These are phyloP conservation scores for Sphaerophoria rueppellii DNA, from an alignment of 2,888 invertebrate species.

Conservation along the genomic window DNA sequence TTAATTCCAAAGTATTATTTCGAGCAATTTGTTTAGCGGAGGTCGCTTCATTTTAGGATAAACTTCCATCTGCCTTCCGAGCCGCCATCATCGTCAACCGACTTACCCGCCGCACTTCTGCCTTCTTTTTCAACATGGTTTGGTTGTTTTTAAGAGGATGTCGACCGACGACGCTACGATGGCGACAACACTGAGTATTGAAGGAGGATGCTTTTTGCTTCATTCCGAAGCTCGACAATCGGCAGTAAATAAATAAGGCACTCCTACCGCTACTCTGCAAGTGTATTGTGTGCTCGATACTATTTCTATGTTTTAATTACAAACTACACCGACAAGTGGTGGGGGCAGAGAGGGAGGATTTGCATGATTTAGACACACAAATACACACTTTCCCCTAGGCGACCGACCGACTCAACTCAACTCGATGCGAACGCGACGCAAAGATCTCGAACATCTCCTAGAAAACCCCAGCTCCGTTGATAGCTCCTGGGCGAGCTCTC, in stretches of 20 bases:
- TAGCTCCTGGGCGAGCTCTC: constrained; percentile 2
- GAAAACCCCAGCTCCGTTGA: neutral
- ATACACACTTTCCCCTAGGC: constrained; percentile 5
- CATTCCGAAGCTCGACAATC: constrained; percentile 16
- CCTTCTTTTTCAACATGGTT: constrained; percentile 39
- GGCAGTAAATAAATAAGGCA: constrained; percentile 64
- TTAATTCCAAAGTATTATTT: constrained; percentile 74
- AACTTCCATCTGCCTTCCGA: constrained; percentile 60
- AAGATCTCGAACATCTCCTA: constrained; percentile 28
- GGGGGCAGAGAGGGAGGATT: constrained; percentile 5
- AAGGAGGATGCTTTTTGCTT: constrained; percentile 37
- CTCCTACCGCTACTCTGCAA: constrained; percentile 19
- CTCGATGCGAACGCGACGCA: constrained; percentile 25
- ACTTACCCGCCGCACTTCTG: neutral
- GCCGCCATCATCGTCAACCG: constrained; percentile 7
- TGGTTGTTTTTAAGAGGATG: neutral
- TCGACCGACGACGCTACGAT: neutral
- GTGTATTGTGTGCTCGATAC: constrained; percentile 62
- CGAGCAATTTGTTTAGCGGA: constrained; percentile 74
- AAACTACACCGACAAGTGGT: constrained; percentile 46
- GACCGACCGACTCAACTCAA: neutral
- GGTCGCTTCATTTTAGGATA: constrained; percentile 73
- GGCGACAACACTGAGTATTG: too few species aligned
- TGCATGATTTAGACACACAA: constrained; percentile 63
- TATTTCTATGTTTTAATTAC: constrained; percentile 71